These are phyloP conservation scores for Callospermophilus lateralis DNA, from an alignment of 2,113 vertebrate species.

Conservation along the genomic window DNA sequence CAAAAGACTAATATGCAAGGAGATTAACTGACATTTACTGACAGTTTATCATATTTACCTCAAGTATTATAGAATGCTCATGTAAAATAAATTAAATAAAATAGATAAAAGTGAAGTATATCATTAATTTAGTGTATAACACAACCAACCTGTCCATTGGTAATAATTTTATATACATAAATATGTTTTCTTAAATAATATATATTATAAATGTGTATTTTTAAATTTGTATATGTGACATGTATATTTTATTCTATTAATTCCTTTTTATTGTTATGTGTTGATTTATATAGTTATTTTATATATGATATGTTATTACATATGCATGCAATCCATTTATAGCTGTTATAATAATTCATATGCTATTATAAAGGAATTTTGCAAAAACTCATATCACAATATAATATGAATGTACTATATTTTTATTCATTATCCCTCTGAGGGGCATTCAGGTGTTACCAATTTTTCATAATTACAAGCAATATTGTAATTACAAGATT, in stretches of 20 bases:
- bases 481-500: neutral
- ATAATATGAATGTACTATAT: neutral
- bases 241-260: neutral
- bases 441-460: neutral
- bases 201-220: neutral
- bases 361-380: neutral
- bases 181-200: neutral
- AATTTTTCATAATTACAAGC: neutral
- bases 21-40: neutral
- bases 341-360: neutral
- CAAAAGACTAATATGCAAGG: neutral
- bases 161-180: neutral
- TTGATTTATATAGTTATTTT: neutral
- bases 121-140: neutral
- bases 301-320: neutral
- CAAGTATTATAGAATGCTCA: neutral
- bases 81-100: constrained; percentile 29
- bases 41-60: neutral
- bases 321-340: neutral
- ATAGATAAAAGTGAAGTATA: neutral
- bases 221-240: neutral
- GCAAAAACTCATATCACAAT: neutral
- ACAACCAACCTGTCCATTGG: neutral
- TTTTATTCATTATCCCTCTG: neutral
- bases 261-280: neutral